These are phyloP conservation scores for Baccha elongata DNA, from an alignment of 2,888 invertebrate species.

Conservation along the genomic window DNA sequence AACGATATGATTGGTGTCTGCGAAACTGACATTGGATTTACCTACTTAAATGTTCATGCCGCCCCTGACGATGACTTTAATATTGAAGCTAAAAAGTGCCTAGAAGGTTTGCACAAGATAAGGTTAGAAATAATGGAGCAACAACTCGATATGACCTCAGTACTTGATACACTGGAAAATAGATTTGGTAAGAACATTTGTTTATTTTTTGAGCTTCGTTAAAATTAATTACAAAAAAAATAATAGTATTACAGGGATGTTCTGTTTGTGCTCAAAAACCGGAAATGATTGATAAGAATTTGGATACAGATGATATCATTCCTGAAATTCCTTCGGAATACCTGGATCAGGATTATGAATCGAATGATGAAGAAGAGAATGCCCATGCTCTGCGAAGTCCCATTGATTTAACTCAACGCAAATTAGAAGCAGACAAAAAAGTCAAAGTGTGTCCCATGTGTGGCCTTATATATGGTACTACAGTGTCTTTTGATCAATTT, in stretches of 20 bases:
- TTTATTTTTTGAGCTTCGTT: not conserved
- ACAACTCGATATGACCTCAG: constrained; percentile 85
- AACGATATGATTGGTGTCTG: constrained; percentile 48
- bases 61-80: constrained; percentile 85
- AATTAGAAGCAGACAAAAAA: constrained; percentile 78
- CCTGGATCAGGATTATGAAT: not conserved
- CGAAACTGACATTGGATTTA: constrained; percentile 78
- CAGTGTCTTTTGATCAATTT: constrained; percentile 86
- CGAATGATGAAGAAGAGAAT: constrained; percentile 3
- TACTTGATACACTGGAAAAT: constrained; percentile 80
- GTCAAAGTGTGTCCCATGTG: constrained; percentile 90
- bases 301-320: constrained; percentile 80
- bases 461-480: constrained; percentile 85
- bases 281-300: constrained; percentile 81
- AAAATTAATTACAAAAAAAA: not conserved
- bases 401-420: constrained; percentile 80
- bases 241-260: constrained; percentile 79
- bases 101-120: constrained; percentile 85
- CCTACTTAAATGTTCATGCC: constrained; percentile 78
- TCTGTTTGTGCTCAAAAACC: constrained; percentile 80
- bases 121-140: constrained; percentile 86
- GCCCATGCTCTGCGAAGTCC: constrained; percentile 72
- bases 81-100: constrained; percentile 86
- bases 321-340: constrained; percentile 74
- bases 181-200: constrained; percentile 81